Evolutionary conservation across 2,888 invertebrate species (phyloP).

Genomic region (Liodrosophila aerea): DNA sequence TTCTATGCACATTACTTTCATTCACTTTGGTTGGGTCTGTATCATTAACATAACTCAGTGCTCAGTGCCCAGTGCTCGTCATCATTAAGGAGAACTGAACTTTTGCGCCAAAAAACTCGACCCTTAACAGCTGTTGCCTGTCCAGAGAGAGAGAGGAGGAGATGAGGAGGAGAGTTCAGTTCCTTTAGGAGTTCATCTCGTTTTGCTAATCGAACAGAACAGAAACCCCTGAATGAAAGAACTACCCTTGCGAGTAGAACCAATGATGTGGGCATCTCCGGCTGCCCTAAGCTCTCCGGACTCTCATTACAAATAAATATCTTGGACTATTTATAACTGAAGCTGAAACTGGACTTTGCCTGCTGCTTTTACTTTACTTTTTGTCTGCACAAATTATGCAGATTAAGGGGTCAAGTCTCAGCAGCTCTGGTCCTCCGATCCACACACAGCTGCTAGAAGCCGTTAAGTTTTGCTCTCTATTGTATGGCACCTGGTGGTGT

Average conservation of each 20-base stretch:
- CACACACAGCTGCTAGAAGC: slow-evolving; percentile 47
- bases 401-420: slow-evolving; percentile 77
- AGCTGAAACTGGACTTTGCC: slow-evolving; percentile 30
- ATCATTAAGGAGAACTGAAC: slow-evolving; percentile 60
- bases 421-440: slow-evolving; percentile 20
- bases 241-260: slow-evolving; percentile 1
- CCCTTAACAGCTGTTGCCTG: slow-evolving; percentile 50
- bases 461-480: slow-evolving; percentile 21
- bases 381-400: slow-evolving; percentile 77
- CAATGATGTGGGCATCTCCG: not conserved
- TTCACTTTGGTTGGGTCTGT: slow-evolving; percentile 15
- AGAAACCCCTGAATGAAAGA: not conserved
- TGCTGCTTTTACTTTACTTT: slow-evolving; percentile 1
- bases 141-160: too few species aligned
- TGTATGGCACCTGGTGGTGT: slow-evolving; percentile 56
- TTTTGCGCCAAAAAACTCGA: slow-evolving; percentile 57
- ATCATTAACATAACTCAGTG: slow-evolving; percentile 60
- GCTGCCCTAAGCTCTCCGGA: slow-evolving; percentile 31
- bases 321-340: slow-evolving; percentile 70
- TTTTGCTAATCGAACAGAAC: slow-evolving; percentile 3
- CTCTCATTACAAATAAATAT: slow-evolving; percentile 74
- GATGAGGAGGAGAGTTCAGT: too few species aligned
- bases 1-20: not conserved
- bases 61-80: too few species aligned
- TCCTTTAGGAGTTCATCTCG: slow-evolving; percentile 10